A percentile compares a stretch with the other conserved stretches of the same genome.
Conservation (phyloP, 2,888 invertebrate genomes). For the Coremacera marginata region DNA sequence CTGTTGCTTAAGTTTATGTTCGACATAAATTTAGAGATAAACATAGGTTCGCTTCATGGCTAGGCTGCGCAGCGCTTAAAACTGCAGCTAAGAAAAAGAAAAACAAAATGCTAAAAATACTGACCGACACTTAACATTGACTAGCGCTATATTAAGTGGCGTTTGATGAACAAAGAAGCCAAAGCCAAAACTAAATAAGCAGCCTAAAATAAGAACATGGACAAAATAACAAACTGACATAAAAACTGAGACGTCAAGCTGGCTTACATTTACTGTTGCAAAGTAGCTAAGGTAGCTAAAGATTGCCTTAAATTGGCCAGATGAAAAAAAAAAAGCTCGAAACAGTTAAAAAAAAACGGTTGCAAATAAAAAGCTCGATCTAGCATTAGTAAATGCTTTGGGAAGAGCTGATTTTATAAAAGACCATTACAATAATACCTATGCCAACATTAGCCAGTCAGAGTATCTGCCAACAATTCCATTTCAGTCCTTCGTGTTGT, state of each 20-base stretch:
- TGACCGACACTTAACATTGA: not conserved
- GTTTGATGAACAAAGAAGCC: not conserved
- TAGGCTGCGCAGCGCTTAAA: not conserved
- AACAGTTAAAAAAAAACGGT: too few relatives aligned
- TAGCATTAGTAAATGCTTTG: too few relatives aligned
- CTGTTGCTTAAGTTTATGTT: slow-evolving; percentile 7
- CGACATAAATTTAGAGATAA: slow-evolving; percentile 20
- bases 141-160: not conserved
- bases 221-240: not conserved
- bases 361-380: too few relatives aligned
- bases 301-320: too few relatives aligned
- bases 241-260: not conserved
- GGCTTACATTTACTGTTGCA: not conserved
- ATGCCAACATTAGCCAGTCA: too few relatives aligned
- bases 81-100: not conserved
- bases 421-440: too few relatives aligned
- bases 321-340: too few relatives aligned
- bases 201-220: not conserved
- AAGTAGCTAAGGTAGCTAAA: too few relatives aligned
- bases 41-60: not conserved
- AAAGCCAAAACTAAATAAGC: not conserved
- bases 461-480: too few relatives aligned
- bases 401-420: too few relatives aligned
- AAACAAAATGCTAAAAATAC: not conserved
- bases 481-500: not conserved